Conservation (phyloP, 2,888 invertebrate genomes). For the Ectropis crepuscularia region DNA sequence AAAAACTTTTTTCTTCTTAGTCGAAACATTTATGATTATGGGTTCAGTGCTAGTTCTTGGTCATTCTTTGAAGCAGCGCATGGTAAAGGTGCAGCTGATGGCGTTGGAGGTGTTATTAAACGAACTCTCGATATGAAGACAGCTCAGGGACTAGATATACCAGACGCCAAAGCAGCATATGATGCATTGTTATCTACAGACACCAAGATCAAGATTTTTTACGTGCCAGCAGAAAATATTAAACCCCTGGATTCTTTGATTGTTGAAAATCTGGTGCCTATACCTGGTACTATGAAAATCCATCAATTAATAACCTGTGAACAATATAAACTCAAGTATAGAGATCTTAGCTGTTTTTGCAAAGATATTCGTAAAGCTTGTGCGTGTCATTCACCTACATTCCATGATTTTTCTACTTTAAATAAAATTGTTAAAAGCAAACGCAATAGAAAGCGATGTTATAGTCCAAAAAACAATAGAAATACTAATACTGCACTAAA, state of each 20-base stretch:
- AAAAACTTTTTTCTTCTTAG: not conserved
- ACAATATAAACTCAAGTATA: not conserved
- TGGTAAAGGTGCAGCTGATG: constrained; percentile 34
- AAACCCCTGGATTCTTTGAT: too few species aligned
- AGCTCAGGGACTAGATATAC: constrained; percentile 32
- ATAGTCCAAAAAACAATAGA: too few species aligned
- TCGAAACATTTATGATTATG: not conserved
- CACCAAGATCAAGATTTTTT: constrained; percentile 10
- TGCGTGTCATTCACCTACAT: constrained; percentile 2
- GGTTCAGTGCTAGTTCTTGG: not conserved
- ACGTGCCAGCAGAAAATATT: not conserved
- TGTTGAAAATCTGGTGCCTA: constrained; percentile 1
- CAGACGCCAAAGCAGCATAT: constrained; percentile 32
- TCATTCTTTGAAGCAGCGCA: constrained; percentile 30
- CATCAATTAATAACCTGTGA: too few species aligned
- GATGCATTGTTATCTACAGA: constrained; percentile 8
- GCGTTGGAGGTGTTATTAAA: constrained; percentile 34
- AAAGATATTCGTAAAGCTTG: constrained; percentile 9
- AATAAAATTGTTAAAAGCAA: not conserved
- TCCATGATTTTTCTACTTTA: too few species aligned
- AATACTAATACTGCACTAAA: not conserved
- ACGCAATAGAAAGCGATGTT: not conserved
- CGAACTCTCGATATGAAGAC: constrained; percentile 29
- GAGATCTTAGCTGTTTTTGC: constrained; percentile 12
- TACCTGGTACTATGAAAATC: not conserved